Base-by-base conservation (phyloP, 64 coral and sea anemone species). In the Montipora capricornis region DNA sequence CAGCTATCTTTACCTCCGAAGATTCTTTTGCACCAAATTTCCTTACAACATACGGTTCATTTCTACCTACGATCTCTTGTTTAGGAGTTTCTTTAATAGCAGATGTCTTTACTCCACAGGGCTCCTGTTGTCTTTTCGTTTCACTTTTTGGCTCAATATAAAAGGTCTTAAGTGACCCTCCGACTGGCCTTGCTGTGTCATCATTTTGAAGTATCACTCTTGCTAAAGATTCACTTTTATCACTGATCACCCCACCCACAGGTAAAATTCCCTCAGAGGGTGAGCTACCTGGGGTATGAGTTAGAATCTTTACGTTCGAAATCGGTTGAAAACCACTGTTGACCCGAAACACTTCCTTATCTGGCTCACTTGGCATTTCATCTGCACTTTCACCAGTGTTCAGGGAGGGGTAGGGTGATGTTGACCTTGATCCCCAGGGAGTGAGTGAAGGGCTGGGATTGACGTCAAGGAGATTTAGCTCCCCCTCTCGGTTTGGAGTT, bases 371-470 rank as follows among this genome's bases (percentile, higher is more conserved):
- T 47, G 66, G 46, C 19, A 48, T 44, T 73, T 86, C 82, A 20
- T 16, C 45, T n/a, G 45, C 58, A 26, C 16, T 17, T n/a, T 84
- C 81, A 5, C 19, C 67, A 3, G 13, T 86, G 17, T 86, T 64
- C 49, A 48, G 47, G 44, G 37, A 70, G 82, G 82, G 64, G 82
- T 86, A 71, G 19, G 82, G 82, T 69, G 82, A 86, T 20, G 82
- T 44, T 86, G 82, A 86, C 52, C 82, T 48, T 86, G 82, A 86
- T 73, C 82, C 82, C 82, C 82, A 86, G 66, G 82, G 82, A 22
- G 82, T 86, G 44, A 51, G 62, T 5, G 66, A 48, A 3, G 82
- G 82, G 82, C 66, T 73, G 19, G 17, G 47, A 3, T 73, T 86
- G 15, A 13, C 58, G 11, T 86, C 82, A 11, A 20, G 17, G 9